Percentiles rank a stretch among this genome's conserved stretches.
phyloP scores from a whole-genome alignment of 2,888 invertebrate genomes.

The Oxytorus armatus region DNA sequence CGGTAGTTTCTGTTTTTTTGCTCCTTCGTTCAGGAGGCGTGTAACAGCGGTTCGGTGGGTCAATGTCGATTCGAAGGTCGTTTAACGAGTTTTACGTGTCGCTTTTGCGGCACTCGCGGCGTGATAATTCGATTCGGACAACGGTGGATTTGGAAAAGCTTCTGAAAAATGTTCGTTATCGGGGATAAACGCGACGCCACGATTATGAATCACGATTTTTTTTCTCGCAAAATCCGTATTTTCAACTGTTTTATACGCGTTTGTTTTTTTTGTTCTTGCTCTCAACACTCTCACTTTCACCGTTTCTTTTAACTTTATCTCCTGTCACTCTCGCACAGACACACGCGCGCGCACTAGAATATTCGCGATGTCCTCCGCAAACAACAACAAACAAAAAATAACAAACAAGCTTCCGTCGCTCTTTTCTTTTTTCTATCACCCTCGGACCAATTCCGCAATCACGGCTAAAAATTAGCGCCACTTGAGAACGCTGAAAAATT shows the following conservation, averaged over 20 bases:
- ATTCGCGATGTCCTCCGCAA: neutral
- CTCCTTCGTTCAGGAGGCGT: slow-evolving; percentile 44
- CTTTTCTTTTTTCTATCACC: neutral
- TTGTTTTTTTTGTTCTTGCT: neutral
- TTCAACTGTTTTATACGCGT: slow-evolving; percentile 7
- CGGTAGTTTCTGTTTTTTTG: slow-evolving; percentile 10
- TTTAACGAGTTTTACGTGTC: slow-evolving; percentile 8
- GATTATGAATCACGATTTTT: too few relatives aligned
- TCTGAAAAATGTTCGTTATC: too few relatives aligned
- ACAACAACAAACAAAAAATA: neutral
- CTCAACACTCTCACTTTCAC: slow-evolving; percentile 22
- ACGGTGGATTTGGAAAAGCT: too few relatives aligned
- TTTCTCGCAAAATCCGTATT: slow-evolving; percentile 12
- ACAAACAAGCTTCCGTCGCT: neutral
- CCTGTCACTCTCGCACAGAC: slow-evolving; percentile 18
- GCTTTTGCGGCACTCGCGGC: neutral
- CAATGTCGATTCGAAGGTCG: slow-evolving; percentile 31
- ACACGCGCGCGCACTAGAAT: slow-evolving; percentile 29
- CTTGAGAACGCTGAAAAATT: neutral
- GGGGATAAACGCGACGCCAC: too few relatives aligned
- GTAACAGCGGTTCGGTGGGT: slow-evolving; percentile 34
- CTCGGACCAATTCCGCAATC: too few relatives aligned
- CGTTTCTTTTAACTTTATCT: slow-evolving; percentile 8
- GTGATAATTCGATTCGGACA: neutral
- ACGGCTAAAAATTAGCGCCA: too few relatives aligned